Evolutionary conservation across 2,113 vertebrate genomes (phyloP), one percentile per base, ranked within the genome.

Genomic region (Dinomys branickii): DNA sequence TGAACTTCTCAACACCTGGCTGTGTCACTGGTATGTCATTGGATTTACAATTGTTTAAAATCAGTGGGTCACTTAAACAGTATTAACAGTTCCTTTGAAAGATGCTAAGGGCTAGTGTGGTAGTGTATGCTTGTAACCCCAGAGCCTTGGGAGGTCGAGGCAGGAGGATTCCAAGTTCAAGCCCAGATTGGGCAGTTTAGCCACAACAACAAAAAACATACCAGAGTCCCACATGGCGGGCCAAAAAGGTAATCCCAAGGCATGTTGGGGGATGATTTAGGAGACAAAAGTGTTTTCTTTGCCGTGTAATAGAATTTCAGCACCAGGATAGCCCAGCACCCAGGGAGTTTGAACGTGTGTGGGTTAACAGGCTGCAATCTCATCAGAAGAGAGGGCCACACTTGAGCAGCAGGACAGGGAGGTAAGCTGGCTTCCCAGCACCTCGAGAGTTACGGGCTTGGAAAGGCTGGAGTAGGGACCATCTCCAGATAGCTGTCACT

Each of bases 71-170:
- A 90, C 41, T 47, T 47, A 73, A 81, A 44, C 89, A 89, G 26
- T 61, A 50, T 80, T 77, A 91, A n/a, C 41, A 77, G 52, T 95
- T 35, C 7, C 91, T 81, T 78, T 87, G 59, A 81, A 94, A 88
- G 54, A 82, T 84, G 82, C 77, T 65, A 82, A 24, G 47, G 33
- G 50, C 17, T 35, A 54, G 47, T 1, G 1, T 52, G 77, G 47
- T 52, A 30, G 71, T 24, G 38, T 26, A 77, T 24, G 17, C 19
- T 41, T 41, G 26, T 77, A 26, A 77, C 47, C 73, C 24, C 50
- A 54, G 30, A 4, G 17, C 30, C 50, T 80, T 54, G 30, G 30
- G 17, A 80, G 33, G 16, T 30, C 22, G 47, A 54, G 30, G 47
- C 47, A 80, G 30, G 75, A 78, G 28, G 50, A 35, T 35, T 54